Percentiles rank a stretch among this genome's conserved stretches.
These are phyloP conservation scores for Lanius collurio DNA, from an alignment of 2,113 vertebrate genomes.

Conservation along the genomic window DNA sequence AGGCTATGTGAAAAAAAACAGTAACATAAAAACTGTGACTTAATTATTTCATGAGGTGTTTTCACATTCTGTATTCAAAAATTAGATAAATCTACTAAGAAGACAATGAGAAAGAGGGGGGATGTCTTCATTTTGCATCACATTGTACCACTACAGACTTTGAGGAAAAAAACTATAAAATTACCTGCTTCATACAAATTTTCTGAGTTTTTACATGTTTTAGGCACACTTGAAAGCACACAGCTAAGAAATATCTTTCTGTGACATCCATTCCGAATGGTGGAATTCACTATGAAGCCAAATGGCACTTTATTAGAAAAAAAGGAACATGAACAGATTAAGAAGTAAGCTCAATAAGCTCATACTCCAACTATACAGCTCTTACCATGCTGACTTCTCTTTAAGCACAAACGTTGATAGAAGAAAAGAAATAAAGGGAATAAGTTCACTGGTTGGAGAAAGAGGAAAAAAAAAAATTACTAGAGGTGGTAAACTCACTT, in stretches of 20 bases:
- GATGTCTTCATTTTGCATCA: fast-evolving
- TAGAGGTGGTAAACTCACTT: neutral
- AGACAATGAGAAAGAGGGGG: neutral
- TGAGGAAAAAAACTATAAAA: neutral
- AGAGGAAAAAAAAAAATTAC: neutral
- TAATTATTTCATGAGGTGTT: neutral
- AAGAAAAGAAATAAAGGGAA: neutral
- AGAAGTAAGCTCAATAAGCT: neutral
- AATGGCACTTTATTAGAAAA: neutral
- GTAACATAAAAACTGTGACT: neutral
- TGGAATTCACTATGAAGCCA: neutral
- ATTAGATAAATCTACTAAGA: neutral
- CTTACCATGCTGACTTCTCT: neutral
- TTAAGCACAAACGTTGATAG: neutral
- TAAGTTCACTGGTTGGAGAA: neutral
- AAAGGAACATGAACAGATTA: neutral
- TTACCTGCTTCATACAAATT: neutral
- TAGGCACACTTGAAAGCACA: neutral
- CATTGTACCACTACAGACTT: neutral
- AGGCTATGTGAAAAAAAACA: neutral
- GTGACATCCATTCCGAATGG: neutral
- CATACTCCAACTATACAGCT: neutral
- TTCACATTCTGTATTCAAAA: neutral
- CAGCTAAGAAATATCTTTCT: neutral
- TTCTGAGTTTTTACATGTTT: neutral